Base-by-base conservation (phyloP, 1,140 invertebrate genomes). In the Sipha flava region DNA sequence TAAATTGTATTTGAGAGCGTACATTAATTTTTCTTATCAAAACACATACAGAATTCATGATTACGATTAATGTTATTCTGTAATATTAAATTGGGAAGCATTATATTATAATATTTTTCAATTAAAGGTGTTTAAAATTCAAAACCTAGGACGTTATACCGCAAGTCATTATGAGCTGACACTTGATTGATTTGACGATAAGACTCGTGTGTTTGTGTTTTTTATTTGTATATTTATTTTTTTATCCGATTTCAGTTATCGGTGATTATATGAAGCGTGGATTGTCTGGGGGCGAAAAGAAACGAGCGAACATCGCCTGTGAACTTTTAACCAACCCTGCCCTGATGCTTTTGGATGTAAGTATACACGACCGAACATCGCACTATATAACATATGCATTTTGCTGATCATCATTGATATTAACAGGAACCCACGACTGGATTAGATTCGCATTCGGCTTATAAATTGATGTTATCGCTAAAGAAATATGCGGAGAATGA, bases 211-310 rank as follows among this genome's bases (percentile, higher is more conserved):
- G n/a, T 4, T 49, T 6, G n/a, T n/a, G 9, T 49, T n/a, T n/a
- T n/a, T 49, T n/a, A 49, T 49, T 49, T n/a, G 14, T 49, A 18
- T 16, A 4, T 66, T 59, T 52, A 52, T 66, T 12, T 66, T 45
- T 47, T n/a, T n/a, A n/a, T n/a, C n/a, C n/a, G 0, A 70, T 84
- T 85, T 26, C 83, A 92, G 90, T 93, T 83, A 93, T 95, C 82
- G 93, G 94, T 12, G 92, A 94, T 84, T 90, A 92, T 81, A 86
- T 92, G 66, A 92, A 91, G 82, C 87, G 92, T 80, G 93, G 94
- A 37, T 86, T 95, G 6, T 95, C 93, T 21, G 94, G 94, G 7
- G 94, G 94, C 18, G 94, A 95, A 83, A 95, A 93, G 88, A 95
- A 95, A 84, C 85, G 94, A 83, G 92, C 92, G 7, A 94, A 92